Conservation (phyloP, 2,888 invertebrate species). For the Lasioglossum vierecki region DNA sequence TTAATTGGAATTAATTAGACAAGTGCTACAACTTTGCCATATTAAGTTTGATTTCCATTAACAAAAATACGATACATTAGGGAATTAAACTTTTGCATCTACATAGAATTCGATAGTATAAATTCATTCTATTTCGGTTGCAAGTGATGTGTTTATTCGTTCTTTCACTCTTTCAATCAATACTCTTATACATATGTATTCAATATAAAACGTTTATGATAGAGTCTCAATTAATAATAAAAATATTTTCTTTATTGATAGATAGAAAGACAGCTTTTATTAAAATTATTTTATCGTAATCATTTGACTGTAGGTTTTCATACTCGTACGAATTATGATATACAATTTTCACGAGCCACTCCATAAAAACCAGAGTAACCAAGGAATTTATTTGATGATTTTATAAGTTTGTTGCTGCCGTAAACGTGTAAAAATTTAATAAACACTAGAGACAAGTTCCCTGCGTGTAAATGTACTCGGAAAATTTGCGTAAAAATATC, state of each 20-base stretch:
- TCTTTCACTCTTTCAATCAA: neutral
- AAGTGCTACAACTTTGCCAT: neutral
- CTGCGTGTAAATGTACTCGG: neutral
- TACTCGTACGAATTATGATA: too few species aligned
- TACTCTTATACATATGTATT: neutral
- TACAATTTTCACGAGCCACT: neutral
- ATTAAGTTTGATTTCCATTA: neutral
- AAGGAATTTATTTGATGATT: neutral
- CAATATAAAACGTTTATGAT: neutral
- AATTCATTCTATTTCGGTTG: neutral
- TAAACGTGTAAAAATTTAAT: neutral
- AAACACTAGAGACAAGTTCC: neutral
- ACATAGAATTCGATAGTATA: too few species aligned
- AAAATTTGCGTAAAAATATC: slow-evolving; percentile 11
- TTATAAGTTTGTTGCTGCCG: neutral
- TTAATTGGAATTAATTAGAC: neutral
- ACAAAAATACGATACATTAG: neutral
- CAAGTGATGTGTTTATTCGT: neutral
- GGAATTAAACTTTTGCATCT: too few species aligned
- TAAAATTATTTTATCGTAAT: neutral
- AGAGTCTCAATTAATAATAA: neutral
- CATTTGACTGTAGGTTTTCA: neutral
- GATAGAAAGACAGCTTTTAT: neutral
- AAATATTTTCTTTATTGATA: neutral
- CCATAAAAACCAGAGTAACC: neutral